Conservation (phyloP, 92 coral and sea anemone species). For the Epizoanthus stellaris region DNA sequence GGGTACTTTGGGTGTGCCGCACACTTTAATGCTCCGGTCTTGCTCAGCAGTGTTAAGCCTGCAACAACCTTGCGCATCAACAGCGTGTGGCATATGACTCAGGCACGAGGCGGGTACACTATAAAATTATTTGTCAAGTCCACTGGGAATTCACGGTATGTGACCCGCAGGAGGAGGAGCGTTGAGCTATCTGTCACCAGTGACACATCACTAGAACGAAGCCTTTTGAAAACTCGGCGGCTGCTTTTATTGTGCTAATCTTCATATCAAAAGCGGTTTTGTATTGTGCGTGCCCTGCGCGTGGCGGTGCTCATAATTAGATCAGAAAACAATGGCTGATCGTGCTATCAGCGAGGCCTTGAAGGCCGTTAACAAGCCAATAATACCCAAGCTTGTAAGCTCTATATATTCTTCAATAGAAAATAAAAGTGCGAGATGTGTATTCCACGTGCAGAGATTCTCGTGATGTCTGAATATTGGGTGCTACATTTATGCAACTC, state of each 20-base stretch:
- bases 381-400: slow-evolving; percentile 54
- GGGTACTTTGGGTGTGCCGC: slow-evolving; percentile 11
- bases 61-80: slow-evolving; percentile 38
- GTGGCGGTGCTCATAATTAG: slow-evolving; percentile 86
- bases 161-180: slow-evolving; percentile 73
- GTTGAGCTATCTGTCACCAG: slow-evolving; percentile 59
- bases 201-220: slow-evolving; percentile 74
- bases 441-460: slow-evolving; percentile 64
- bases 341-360: slow-evolving; percentile 67
- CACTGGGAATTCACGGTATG: slow-evolving; percentile 90
- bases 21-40: not conserved
- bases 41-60: not conserved
- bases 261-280: slow-evolving; percentile 78
- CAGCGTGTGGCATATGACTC: slow-evolving; percentile 57
- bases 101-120: slow-evolving; percentile 52
- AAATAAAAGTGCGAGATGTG: slow-evolving; percentile 11
- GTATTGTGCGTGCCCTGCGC: slow-evolving; percentile 88
- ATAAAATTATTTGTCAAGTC: slow-evolving; percentile 81
- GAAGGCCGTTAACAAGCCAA: slow-evolving; percentile 70
- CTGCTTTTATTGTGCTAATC: slow-evolving; percentile 87
- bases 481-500: not conserved
- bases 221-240: slow-evolving; percentile 64
- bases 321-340: slow-evolving; percentile 72
- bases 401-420: slow-evolving; percentile 51
- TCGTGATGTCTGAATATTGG: slow-evolving; percentile 1